These are phyloP conservation scores for Dolichallabes microphthalmus DNA, from an alignment of 2,113 vertebrate species.

Conservation along the genomic window DNA sequence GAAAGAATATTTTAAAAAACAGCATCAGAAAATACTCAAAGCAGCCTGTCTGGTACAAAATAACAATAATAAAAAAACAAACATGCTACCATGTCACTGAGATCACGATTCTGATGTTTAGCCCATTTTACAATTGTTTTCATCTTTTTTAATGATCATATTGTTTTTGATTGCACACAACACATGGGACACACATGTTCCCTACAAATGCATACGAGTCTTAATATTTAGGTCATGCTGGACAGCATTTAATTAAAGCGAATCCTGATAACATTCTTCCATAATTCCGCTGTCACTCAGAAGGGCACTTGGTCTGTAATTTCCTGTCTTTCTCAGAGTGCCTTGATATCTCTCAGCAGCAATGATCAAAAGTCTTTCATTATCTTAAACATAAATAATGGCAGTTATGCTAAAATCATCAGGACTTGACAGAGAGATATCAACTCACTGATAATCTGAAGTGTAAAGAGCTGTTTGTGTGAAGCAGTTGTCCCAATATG, in stretches of 20 bases:
- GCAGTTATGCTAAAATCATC: constrained; percentile 54
- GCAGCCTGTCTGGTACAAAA: neutral
- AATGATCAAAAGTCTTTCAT: constrained; percentile 69
- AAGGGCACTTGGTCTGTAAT: constrained; percentile 74
- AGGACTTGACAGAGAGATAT: constrained; percentile 51
- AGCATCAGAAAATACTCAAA: neutral
- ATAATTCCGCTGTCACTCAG: constrained; percentile 74
- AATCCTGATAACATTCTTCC: constrained; percentile 62
- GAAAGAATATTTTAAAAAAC: no score
- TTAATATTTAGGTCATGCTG: constrained; percentile 32
- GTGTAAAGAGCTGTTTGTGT: neutral
- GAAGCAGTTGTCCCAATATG: no score
- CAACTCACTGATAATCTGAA: constrained; percentile 57
- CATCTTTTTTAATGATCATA: neutral
- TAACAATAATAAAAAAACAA: neutral
- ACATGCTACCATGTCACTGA: neutral
- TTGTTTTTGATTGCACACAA: neutral
- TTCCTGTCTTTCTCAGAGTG: constrained; percentile 73
- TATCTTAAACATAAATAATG: constrained; percentile 65
- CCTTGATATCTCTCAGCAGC: constrained; percentile 64
- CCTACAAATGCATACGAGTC: constrained; percentile 5
- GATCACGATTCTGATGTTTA: neutral
- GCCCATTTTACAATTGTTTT: neutral
- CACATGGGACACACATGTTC: neutral
- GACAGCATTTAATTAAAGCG: constrained; percentile 69